phyloP scores from a whole-genome alignment of 1,140 invertebrate species.

The Zophobas atratus region DNA sequence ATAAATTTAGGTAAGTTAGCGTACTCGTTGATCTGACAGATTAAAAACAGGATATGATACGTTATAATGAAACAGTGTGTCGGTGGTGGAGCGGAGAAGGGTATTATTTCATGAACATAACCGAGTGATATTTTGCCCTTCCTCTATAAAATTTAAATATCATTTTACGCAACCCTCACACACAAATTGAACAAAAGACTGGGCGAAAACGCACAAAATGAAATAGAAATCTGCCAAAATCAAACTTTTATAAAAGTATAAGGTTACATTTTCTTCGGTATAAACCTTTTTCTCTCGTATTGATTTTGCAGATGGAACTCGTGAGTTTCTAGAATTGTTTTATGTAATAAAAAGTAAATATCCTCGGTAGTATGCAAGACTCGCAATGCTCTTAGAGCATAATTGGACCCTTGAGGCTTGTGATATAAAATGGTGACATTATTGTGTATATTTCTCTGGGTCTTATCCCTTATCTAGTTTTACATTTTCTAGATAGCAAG shows the following conservation, averaged over 20 bases:
- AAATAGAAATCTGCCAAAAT: slow-evolving; percentile 40
- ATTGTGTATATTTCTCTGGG: slow-evolving; percentile 29
- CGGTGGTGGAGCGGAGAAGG: background rate
- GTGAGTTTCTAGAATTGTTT: slow-evolving; percentile 34
- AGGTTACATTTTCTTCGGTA: slow-evolving; percentile 1
- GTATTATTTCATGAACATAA: slow-evolving; percentile 6
- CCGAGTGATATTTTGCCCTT: slow-evolving; percentile 7
- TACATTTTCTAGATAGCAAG: slow-evolving; percentile 39
- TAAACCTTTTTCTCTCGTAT: slow-evolving; percentile 13
- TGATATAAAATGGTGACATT: slow-evolving; percentile 48
- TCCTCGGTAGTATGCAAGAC: slow-evolving; percentile 42
- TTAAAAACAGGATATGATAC: slow-evolving; percentile 20
- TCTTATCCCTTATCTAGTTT: slow-evolving; percentile 48
- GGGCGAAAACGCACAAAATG: slow-evolving; percentile 28
- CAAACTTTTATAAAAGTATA: slow-evolving; percentile 39
- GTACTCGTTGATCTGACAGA: slow-evolving; percentile 10
- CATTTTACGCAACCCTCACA: slow-evolving; percentile 33
- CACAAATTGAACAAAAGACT: slow-evolving; percentile 29
- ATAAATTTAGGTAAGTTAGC: slow-evolving; percentile 16
- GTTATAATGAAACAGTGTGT: background rate
- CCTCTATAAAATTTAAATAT: slow-evolving; percentile 30
- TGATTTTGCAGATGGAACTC: slow-evolving; percentile 27
- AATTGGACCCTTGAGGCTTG: slow-evolving; percentile 41
- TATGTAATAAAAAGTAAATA: slow-evolving; percentile 43
- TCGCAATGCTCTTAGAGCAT: slow-evolving; percentile 43